Conservation (phyloP, 2,797 vertebrate genomes). For the Pseudochirops corinnae region DNA sequence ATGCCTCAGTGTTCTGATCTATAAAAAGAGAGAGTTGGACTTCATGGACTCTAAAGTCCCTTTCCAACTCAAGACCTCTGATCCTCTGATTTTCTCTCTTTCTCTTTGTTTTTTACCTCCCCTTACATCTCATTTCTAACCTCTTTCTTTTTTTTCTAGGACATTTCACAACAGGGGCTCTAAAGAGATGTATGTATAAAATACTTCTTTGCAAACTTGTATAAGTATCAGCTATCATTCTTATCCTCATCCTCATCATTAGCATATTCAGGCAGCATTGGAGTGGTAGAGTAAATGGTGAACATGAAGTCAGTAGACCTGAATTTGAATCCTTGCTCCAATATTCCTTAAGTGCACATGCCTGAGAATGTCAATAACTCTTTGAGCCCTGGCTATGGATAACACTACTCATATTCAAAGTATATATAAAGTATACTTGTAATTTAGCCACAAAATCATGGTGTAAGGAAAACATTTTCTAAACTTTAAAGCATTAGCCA, state of each 20-base stretch:
- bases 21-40: neutral
- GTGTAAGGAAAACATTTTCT: neutral
- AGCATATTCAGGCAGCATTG: neutral
- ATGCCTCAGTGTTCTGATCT: no score
- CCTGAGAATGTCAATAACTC: neutral
- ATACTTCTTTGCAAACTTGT: neutral
- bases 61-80: neutral
- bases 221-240: neutral
- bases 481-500: neutral
- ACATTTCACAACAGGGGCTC: neutral
- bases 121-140: no score
- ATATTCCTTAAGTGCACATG: neutral
- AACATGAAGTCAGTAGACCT: neutral
- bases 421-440: no score
- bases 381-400: neutral
- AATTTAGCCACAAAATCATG: neutral
- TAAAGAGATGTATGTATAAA: neutral
- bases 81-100: neutral
- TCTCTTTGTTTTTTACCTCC: neutral
- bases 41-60: neutral
- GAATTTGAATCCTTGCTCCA: neutral
- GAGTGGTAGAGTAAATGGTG: neutral
- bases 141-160: neutral
- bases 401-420: neutral
- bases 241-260: neutral